Percentiles rank a stretch among this genome's conserved stretches.
These are phyloP conservation scores for Liparis tanakae DNA, from an alignment of 2,797 vertebrate genomes.

Conservation along the genomic window DNA sequence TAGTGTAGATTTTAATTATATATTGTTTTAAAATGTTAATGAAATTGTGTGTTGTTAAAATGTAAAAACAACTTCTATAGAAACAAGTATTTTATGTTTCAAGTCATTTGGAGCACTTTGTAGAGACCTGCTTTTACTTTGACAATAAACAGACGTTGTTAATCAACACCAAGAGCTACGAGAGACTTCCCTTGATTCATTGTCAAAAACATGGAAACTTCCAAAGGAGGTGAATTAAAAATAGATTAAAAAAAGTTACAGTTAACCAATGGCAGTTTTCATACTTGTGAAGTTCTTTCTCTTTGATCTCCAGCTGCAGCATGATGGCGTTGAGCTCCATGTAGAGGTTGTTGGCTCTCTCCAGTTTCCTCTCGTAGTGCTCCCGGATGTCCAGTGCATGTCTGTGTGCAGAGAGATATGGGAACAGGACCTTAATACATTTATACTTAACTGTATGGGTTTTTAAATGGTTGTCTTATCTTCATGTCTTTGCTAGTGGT, in stretches of 20 bases:
- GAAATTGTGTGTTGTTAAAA: too few species aligned
- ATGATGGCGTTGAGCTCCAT: conserved; percentile 98
- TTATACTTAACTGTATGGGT: background rate
- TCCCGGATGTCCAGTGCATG: conserved; percentile 97
- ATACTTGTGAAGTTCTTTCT: conserved; percentile 94
- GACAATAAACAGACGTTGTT: background rate
- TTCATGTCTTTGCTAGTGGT: background rate
- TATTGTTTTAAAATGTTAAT: too few species aligned
- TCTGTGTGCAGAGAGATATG: conserved; percentile 69
- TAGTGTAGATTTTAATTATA: too few species aligned
- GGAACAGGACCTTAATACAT: conserved; percentile 1
- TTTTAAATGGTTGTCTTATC: background rate
- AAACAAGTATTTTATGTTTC: background rate
- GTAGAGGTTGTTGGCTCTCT: conserved; percentile 97
- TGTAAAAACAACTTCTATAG: too few species aligned
- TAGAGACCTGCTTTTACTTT: background rate
- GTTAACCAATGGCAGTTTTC: conserved; percentile 23
- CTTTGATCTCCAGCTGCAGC: conserved; percentile 97
- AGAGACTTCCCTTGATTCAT: background rate
- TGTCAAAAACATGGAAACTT: background rate
- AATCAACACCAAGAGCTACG: background rate
- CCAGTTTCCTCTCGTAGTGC: conserved; percentile 96
- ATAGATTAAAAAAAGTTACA: background rate
- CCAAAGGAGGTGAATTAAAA: background rate
- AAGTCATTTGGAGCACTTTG: background rate